phyloP scores from a whole-genome alignment of 2,888 invertebrate species.

The Meteorus cinctellus region DNA sequence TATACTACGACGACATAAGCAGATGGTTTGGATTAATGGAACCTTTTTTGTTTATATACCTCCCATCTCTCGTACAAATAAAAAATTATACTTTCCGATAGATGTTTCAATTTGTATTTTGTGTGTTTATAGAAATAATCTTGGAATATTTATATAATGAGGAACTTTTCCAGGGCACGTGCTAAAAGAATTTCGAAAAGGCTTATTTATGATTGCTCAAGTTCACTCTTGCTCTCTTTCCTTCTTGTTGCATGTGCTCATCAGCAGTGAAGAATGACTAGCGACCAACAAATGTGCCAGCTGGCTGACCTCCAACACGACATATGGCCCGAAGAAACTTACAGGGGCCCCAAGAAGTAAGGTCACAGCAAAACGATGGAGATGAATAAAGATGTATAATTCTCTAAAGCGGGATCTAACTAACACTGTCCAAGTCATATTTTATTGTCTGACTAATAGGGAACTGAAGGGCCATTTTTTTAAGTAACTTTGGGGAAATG shows the following conservation, averaged over 20 bases:
- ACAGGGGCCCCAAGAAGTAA: neutral
- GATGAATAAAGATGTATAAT: neutral
- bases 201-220: slow-evolving; percentile 31
- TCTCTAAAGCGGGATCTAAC: neutral
- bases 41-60: neutral
- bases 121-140: neutral
- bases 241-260: slow-evolving; percentile 19
- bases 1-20: neutral
- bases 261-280: slow-evolving; percentile 47
- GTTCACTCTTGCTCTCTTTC: slow-evolving; percentile 31
- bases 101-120: neutral
- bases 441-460: neutral
- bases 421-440: neutral
- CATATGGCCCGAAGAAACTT: slow-evolving; percentile 30
- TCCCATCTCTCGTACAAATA: neutral
- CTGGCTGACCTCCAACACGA: slow-evolving; percentile 59
- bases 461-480: no score
- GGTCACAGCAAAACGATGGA: slow-evolving; percentile 22
- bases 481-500: no score
- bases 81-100: neutral
- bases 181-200: slow-evolving; percentile 34
- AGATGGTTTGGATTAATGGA: neutral
- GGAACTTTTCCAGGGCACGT: slow-evolving; percentile 15
- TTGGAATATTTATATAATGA: neutral
- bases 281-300: slow-evolving; percentile 63